Conservation (phyloP, 2,113 vertebrate species). For the Pagrus major region DNA sequence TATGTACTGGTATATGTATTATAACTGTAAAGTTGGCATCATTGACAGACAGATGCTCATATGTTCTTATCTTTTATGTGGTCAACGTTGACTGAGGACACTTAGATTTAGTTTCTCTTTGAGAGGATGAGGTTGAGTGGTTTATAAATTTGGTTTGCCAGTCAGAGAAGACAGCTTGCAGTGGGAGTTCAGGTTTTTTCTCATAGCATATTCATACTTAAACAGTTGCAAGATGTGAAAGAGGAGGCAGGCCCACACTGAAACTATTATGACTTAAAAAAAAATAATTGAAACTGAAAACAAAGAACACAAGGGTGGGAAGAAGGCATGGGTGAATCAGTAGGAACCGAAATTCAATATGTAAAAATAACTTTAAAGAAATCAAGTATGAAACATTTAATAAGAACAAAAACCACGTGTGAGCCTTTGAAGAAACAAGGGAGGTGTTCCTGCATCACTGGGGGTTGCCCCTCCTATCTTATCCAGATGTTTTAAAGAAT, state of each 20-base stretch:
- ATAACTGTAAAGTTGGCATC: neutral
- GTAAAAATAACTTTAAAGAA: neutral
- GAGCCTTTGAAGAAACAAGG: neutral
- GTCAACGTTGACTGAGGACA: neutral
- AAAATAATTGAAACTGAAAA: constrained; percentile 18
- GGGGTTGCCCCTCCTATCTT: constrained; percentile 24
- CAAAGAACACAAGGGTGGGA: neutral
- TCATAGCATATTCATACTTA: neutral
- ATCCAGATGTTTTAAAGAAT: constrained; percentile 56
- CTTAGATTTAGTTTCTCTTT: neutral
- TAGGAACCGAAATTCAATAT: neutral
- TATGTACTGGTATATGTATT: neutral
- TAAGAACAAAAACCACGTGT: neutral
- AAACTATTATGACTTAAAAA: constrained; percentile 36
- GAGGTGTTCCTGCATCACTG: constrained; percentile 27
- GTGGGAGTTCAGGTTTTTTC: neutral
- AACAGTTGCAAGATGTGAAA: neutral
- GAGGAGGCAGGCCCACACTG: neutral
- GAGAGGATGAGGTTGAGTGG: neutral
- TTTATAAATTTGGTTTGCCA: neutral
- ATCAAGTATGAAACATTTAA: neutral
- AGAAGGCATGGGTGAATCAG: neutral
- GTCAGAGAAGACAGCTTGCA: constrained; percentile 8
- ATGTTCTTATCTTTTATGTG: neutral
- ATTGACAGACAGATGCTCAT: neutral